Base-by-base conservation (phyloP, 1,140 invertebrate genomes). In the Cryptotermes secundus region DNA sequence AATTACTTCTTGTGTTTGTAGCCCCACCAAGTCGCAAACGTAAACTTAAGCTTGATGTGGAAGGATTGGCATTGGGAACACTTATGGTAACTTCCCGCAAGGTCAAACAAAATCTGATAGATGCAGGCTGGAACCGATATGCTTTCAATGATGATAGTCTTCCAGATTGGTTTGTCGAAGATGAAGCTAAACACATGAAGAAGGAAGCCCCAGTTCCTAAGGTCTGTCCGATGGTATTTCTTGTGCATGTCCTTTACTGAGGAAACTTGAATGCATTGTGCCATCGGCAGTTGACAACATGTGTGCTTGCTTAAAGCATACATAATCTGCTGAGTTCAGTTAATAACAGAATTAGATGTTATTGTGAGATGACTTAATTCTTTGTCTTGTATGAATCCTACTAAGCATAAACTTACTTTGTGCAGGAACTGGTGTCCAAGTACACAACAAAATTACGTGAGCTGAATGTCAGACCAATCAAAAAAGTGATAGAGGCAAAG, bases 401-500 rank as follows among this genome's bases (percentile, higher is more conserved):
- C 14, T 49, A 19, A 19, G 16, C 3, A 49, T 49, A 1, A 49
- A 22, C 45, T 80, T 38, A 36, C 16, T 79, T n/a, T 49, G n/a
- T 36, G 81, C 87, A 93, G 90, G 94, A 94, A 88, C 88, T 95
- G 10, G 91, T 93, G 0, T 91, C 94, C 12, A 95, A 96, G 85
- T 96, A 96, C 86, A 93, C 93, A 84, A 94, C 94, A 85, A 92
- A 92, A 86, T 88, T 96, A 34, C 94, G 96, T 90, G 97, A 98
- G 86, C 93, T 99, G 10, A 98, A 99, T 90, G 95, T 95, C 0
- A 91, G 97, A 83, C 97, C 99, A 26, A 98, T 99, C 80, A 99
- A 99, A 90, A 99, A 99, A 92, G 96, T 99, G 0, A 94, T 98
- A 86, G 98, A 99, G 92, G 99, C 99, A 0, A 99, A 99, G 89